Conservation (phyloP, 2,113 vertebrate species). For the Variabilichromis moorii region DNA sequence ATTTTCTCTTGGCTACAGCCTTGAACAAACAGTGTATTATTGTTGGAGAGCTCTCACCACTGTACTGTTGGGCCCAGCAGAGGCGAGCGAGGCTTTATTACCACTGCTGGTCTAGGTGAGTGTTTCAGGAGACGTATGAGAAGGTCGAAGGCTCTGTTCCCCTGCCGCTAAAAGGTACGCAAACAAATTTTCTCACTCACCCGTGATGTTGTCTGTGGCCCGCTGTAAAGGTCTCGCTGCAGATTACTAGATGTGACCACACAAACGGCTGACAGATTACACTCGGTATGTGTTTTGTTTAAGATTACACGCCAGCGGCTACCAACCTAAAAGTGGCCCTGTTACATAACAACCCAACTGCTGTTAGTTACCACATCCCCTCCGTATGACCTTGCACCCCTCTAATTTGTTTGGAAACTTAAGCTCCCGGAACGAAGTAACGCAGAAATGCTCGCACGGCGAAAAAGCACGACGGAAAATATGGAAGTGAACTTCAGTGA, state of each 20-base stretch:
- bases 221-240: not conserved
- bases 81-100: slow-evolving; percentile 37
- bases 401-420: slow-evolving; percentile 55
- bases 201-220: not conserved
- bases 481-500: not conserved
- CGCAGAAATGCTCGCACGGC: slow-evolving; percentile 9
- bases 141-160: slow-evolving; percentile 17
- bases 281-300: not conserved
- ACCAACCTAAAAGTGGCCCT: not conserved
- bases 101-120: slow-evolving; percentile 15
- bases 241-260: not conserved
- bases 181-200: slow-evolving; percentile 28
- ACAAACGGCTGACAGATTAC: not conserved
- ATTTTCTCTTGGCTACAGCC: slow-evolving; percentile 64
- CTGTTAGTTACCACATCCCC: slow-evolving; percentile 50
- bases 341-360: slow-evolving; percentile 49
- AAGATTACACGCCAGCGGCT: not conserved
- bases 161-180: not conserved
- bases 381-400: slow-evolving; percentile 34
- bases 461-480: not conserved
- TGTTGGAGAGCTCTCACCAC: slow-evolving; percentile 57
- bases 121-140: slow-evolving; percentile 22
- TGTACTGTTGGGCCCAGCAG: slow-evolving; percentile 18
- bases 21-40: slow-evolving; percentile 71
- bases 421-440: not conserved